Conservation (phyloP, 2,113 vertebrate species). For the Onychorhynchus coronatus region DNA sequence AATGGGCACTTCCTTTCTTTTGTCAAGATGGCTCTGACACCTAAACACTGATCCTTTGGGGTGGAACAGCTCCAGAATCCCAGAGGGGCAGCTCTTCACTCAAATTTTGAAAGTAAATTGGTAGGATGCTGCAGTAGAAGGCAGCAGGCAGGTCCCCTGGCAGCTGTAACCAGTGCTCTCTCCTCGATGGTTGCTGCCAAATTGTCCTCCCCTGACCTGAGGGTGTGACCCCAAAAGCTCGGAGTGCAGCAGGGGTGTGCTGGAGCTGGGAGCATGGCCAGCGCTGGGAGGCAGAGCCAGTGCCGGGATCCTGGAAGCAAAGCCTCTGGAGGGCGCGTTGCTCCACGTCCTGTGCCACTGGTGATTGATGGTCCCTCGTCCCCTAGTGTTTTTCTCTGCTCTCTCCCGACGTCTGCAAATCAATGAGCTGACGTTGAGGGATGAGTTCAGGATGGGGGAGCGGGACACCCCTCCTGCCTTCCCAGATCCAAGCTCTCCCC, state of each 20-base stretch:
- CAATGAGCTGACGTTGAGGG: conserved; percentile 79
- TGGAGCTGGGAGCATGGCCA: neutral
- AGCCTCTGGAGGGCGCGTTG: conserved; percentile 37
- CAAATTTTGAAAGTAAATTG: rapidly evolving
- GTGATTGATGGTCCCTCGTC: neutral
- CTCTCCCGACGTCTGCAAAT: conserved; percentile 39
- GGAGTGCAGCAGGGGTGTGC: neutral
- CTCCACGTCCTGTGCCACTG: neutral
- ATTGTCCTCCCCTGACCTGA: rapidly evolving
- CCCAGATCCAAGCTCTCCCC: neutral
- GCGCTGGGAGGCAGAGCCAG: neutral
- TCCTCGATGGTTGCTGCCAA: rapidly evolving
- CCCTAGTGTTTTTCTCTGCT: neutral
- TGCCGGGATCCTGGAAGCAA: neutral
- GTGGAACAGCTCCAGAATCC: neutral
- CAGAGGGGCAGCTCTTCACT: neutral
- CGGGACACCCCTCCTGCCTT: neutral
- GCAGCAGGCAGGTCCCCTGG: neutral
- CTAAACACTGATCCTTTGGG: neutral
- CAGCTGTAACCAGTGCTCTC: neutral
- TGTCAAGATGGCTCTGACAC: neutral
- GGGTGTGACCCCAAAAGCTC: neutral
- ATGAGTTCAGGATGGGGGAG: conserved; percentile 58
- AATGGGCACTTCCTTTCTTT: neutral
- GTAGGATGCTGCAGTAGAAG: neutral